A percentile compares a stretch with the other conserved stretches of the same genome.
Evolutionary conservation across 1,140 invertebrate genomes (phyloP).

Genomic region (Hyles vespertilio): DNA sequence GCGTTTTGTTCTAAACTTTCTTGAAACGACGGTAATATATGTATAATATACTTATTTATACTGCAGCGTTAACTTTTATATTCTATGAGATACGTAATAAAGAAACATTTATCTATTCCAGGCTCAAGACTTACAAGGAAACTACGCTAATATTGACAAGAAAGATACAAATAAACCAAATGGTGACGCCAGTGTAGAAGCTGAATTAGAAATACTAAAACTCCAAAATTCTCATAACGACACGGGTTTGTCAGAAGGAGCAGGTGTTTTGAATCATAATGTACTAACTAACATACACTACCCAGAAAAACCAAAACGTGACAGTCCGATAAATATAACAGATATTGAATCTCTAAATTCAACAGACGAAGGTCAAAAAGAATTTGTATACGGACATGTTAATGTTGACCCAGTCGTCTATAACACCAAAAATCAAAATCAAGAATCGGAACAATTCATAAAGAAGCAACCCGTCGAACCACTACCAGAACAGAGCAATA

Average conservation of each 20-base stretch:
- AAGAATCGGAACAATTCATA: slow-evolving; percentile 24
- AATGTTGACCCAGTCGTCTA: slow-evolving; percentile 61
- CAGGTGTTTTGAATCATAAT: slow-evolving; percentile 44
- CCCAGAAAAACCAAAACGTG: slow-evolving; percentile 64
- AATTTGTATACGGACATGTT: slow-evolving; percentile 62
- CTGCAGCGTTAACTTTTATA: neutral
- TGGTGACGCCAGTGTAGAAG: slow-evolving; percentile 52
- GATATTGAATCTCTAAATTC: slow-evolving; percentile 34
- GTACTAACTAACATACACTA: slow-evolving; percentile 47
- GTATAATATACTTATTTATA: too few relatives aligned
- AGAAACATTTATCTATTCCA: slow-evolving; percentile 28
- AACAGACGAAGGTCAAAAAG: slow-evolving; percentile 60
- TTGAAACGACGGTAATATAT: too few relatives aligned
- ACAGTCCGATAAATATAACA: slow-evolving; percentile 49
- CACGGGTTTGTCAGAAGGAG: slow-evolving; percentile 24
- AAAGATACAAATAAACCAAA: slow-evolving; percentile 42
- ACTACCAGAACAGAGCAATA: slow-evolving; percentile 10
- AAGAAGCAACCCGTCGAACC: slow-evolving; percentile 16
- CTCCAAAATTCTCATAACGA: slow-evolving; percentile 47
- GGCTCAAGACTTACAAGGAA: slow-evolving; percentile 46
- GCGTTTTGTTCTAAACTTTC: too few relatives aligned
- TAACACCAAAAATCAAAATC: slow-evolving; percentile 39
- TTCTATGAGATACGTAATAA: slow-evolving; percentile 4
- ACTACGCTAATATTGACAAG: slow-evolving; percentile 48
- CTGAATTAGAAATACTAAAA: slow-evolving; percentile 65